These are phyloP conservation scores for Stichopus chloronotus DNA, from an alignment of 35 echinoderm and acorn worm species.

Conservation along the genomic window DNA sequence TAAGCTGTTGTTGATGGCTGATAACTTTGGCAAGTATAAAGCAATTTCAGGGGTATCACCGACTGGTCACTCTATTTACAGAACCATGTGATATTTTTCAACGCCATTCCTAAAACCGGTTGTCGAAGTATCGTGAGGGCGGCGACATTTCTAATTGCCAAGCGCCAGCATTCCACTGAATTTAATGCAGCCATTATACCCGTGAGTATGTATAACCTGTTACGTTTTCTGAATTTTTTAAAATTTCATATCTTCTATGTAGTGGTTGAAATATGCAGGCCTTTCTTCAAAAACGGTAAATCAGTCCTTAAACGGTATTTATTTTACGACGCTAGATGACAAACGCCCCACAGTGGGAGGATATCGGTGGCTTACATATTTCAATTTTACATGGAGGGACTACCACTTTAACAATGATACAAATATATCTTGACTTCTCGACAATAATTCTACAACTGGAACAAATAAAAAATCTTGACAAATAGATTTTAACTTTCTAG, in stretches of 20 bases:
- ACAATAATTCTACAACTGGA: too few relatives aligned
- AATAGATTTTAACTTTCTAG: too few relatives aligned
- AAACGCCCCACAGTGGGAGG: background rate
- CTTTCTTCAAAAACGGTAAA: too few relatives aligned
- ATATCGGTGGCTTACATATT: background rate
- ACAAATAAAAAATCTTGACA: too few relatives aligned
- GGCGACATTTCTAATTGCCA: background rate
- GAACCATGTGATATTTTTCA: constrained; percentile 36
- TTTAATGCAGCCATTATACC: constrained; percentile 23
- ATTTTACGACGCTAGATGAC: background rate
- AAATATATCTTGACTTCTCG: too few relatives aligned
- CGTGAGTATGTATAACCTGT: background rate
- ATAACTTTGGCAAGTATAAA: too few relatives aligned
- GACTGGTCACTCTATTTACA: background rate
- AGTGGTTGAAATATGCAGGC: too few relatives aligned
- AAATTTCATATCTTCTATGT: too few relatives aligned
- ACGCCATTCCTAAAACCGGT: constrained; percentile 51
- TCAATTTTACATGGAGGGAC: background rate
- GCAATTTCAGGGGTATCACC: too few relatives aligned
- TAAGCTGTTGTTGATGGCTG: too few relatives aligned
- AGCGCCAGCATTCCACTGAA: background rate
- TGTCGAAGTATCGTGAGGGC: constrained; percentile 32
- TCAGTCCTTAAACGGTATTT: too few relatives aligned
- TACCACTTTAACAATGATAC: background rate
- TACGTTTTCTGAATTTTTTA: background rate